These are phyloP conservation scores for Cichladusa arquata DNA, from an alignment of 2,113 vertebrate genomes.

Conservation along the genomic window DNA sequence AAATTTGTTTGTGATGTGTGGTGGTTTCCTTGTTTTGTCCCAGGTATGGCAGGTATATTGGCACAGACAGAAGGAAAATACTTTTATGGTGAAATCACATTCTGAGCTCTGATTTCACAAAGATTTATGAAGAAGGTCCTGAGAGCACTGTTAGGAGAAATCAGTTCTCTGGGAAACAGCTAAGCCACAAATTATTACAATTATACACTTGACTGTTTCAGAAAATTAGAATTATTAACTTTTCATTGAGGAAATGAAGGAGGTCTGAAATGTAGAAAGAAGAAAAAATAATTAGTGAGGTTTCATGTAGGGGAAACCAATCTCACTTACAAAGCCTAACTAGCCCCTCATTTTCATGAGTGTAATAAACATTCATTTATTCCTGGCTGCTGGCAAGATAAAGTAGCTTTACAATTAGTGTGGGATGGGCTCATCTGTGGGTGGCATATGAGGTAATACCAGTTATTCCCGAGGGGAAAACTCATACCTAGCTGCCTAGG, in stretches of 20 bases:
- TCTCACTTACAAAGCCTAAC: not conserved
- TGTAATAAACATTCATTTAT: not conserved
- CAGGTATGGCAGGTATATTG: accelerated
- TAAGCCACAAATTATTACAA: not conserved
- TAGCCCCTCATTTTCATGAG: not conserved
- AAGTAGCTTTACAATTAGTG: not conserved
- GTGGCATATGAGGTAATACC: not conserved
- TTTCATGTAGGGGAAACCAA: not conserved
- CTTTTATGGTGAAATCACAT: accelerated
- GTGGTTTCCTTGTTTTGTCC: not conserved
- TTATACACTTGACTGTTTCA: not conserved
- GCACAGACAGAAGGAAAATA: not conserved
- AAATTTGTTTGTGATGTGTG: not conserved
- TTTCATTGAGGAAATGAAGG: not conserved
- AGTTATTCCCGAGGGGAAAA: not conserved
- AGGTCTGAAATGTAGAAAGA: not conserved
- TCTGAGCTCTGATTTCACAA: not conserved
- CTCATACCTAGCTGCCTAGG: not conserved
- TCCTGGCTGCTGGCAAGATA: not conserved
- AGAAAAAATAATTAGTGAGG: not conserved
- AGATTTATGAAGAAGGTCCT: not conserved
- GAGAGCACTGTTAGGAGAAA: not conserved
- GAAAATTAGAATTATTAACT: not conserved
- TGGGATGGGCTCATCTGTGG: not conserved
- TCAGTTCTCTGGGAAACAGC: not conserved